Conservation (phyloP, 2,888 invertebrate genomes). For the Gerris lacustris region DNA sequence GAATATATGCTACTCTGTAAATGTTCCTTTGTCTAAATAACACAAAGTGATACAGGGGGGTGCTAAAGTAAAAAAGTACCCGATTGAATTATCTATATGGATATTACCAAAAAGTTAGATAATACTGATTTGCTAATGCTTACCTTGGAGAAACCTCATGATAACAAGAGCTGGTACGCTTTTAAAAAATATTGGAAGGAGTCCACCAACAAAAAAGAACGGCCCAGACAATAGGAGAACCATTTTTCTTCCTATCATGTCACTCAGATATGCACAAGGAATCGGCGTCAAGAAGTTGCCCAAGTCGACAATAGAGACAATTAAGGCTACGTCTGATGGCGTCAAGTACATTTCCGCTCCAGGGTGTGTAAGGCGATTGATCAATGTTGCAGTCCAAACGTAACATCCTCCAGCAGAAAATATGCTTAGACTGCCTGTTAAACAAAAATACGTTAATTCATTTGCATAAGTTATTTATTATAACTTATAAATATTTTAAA, state of each 20-base stretch:
- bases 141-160: too few species aligned
- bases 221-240: slow-evolving; percentile 18
- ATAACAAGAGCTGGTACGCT: too few species aligned
- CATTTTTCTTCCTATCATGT: slow-evolving; percentile 20
- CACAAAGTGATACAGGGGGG: too few species aligned
- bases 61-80: too few species aligned
- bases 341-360: not conserved
- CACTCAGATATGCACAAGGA: slow-evolving; percentile 21
- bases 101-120: too few species aligned
- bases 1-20: too few species aligned
- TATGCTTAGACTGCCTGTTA: not conserved
- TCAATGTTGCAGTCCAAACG: not conserved
- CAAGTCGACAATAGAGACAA: slow-evolving; percentile 21
- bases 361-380: not conserved
- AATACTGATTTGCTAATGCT: too few species aligned
- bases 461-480: not conserved
- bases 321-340: not conserved
- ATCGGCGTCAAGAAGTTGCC: slow-evolving; percentile 23
- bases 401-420: not conserved
- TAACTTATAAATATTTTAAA: too few species aligned
- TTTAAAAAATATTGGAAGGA: too few species aligned
- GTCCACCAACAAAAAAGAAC: slow-evolving; percentile 12
- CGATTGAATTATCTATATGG: too few species aligned
- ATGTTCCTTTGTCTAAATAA: too few species aligned
- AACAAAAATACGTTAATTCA: not conserved